Base-by-base conservation (phyloP, 37 sponge, comb jelly and placozoan genomes). In the Cliona cf. orientalis region DNA sequence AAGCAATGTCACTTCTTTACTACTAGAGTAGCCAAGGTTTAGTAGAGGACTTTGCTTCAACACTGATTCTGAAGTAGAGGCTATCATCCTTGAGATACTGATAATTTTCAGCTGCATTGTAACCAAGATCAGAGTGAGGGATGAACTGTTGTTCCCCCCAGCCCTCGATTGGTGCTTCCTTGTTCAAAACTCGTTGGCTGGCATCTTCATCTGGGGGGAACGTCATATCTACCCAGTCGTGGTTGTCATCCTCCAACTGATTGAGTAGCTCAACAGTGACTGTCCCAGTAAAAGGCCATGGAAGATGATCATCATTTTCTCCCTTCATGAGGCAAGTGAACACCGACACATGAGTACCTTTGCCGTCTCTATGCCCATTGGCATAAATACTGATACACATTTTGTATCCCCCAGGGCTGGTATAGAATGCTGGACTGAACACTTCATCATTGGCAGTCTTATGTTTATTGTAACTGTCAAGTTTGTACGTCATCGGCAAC, bases 221-320 rank as follows among this genome's bases (percentile, higher is more conserved):
- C 21, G 59, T 37, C 25, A 75, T 59, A 26, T 6, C n/a, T 28
- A n/a, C 63, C 14, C 7, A 25, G 29, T 72, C 40, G 53, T 82
- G 83, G 83, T 58, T 31, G 39, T 17, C 45, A 61, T 82, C 83
- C 28, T 40, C 44, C 35, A 82, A 65, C 32, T 82, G 83, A 53
- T 82, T 82, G 32, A 82, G 74, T n/a, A 82, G 83, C 36, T 42
- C 46, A 46, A 82, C 40, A 3, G 83, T 82, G 45, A 72, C 64
- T 25, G 32, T 62, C 34, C 65, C 63, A 12, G 9, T 42, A 19
- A 82, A 39, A 21, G 83, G 83, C 83, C 83, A 82, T 19, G 43
- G 26, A 37, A 82, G 53, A 38, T 57, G 36, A 38, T 82, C 83
- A 32, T 82, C 83, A 72, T 82, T 61, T 22, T 72, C 64, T 62